Percentiles rank a stretch among this genome's conserved stretches.
phyloP scores from a whole-genome alignment of 1,140 invertebrate genomes.

The Brachionus sp. region DNA sequence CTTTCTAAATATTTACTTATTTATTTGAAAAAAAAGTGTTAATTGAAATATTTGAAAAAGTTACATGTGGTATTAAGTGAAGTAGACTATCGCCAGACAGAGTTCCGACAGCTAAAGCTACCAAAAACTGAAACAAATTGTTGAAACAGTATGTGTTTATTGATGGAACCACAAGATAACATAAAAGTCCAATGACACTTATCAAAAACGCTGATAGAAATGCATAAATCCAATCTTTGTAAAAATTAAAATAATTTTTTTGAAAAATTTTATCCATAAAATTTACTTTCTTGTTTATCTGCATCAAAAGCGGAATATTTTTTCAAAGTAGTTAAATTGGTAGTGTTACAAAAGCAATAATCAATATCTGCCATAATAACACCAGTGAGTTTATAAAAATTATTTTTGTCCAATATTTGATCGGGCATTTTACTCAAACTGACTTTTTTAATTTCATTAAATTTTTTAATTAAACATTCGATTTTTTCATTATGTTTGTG shows the following conservation, averaged over 20 bases:
- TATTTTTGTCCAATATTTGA: neutral
- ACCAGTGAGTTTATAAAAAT: conserved; percentile 1
- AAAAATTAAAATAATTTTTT: neutral
- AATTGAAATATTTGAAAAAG: neutral
- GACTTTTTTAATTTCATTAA: neutral
- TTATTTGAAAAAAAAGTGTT: no score
- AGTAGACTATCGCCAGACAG: conserved; percentile 59
- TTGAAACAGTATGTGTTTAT: conserved; percentile 37
- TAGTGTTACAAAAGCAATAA: conserved; percentile 7
- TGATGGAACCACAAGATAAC: conserved; percentile 28
- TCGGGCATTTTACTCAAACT: neutral
- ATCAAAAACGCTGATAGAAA: conserved; percentile 43
- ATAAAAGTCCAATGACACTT: conserved; percentile 30
- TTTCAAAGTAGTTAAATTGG: neutral
- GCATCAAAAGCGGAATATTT: neutral
- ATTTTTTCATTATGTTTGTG: neutral
- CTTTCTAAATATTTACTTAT: neutral
- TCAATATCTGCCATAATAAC: conserved; percentile 23
- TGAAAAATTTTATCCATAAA: neutral
- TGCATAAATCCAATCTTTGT: conserved; percentile 44
- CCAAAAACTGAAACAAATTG: conserved; percentile 39
- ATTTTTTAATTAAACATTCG: neutral
- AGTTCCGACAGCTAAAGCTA: conserved; percentile 58
- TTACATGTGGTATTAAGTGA: conserved; percentile 58
- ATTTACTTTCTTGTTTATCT: neutral